Percentiles rank a stretch among this genome's conserved stretches.
Conservation (phyloP, 37 sponge, comb jelly and placozoan species). For the Axinella damicornis region DNA sequence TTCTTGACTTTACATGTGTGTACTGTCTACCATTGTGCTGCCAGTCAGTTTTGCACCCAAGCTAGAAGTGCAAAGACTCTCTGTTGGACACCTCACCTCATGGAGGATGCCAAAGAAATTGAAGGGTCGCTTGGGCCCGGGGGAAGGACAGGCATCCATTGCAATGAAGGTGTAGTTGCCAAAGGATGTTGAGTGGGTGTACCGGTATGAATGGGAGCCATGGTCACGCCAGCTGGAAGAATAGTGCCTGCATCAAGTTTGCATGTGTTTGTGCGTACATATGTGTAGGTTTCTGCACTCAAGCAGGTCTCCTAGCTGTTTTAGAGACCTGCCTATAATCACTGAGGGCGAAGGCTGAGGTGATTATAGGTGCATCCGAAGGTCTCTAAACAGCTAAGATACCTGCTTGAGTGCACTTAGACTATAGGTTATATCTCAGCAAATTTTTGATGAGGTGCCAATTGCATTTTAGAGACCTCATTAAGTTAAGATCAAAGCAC, state of each 20-base stretch:
- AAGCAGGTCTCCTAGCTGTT: too few relatives aligned
- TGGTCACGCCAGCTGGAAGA: conserved; percentile 47
- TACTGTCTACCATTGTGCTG: neutral
- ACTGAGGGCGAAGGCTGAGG: too few relatives aligned
- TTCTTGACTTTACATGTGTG: too few relatives aligned
- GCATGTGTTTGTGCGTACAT: neutral
- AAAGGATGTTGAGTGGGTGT: conserved; percentile 64
- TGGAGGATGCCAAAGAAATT: conserved; percentile 92
- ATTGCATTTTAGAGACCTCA: too few relatives aligned
- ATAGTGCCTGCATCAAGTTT: conserved; percentile 15
- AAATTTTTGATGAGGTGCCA: too few relatives aligned
- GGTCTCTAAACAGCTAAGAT: too few relatives aligned
- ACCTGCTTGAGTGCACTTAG: too few relatives aligned
- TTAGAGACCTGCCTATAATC: neutral
- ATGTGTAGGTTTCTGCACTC: too few relatives aligned
- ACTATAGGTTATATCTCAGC: too few relatives aligned
- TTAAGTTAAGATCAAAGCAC: too few relatives aligned
- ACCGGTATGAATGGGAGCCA: conserved; percentile 53
- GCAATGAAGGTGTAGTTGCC: conserved; percentile 86
- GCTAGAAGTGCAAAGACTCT: too few relatives aligned
- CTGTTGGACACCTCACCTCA: conserved; percentile 43
- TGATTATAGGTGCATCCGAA: too few relatives aligned
- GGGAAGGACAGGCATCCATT: conserved; percentile 82
- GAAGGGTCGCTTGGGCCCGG: conserved; percentile 86
- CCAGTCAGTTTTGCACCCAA: neutral